A percentile compares a stretch with the other conserved stretches of the same genome.
Evolutionary conservation across 1,140 invertebrate species (phyloP).

Genomic region (Trichonephila inaurata): DNA sequence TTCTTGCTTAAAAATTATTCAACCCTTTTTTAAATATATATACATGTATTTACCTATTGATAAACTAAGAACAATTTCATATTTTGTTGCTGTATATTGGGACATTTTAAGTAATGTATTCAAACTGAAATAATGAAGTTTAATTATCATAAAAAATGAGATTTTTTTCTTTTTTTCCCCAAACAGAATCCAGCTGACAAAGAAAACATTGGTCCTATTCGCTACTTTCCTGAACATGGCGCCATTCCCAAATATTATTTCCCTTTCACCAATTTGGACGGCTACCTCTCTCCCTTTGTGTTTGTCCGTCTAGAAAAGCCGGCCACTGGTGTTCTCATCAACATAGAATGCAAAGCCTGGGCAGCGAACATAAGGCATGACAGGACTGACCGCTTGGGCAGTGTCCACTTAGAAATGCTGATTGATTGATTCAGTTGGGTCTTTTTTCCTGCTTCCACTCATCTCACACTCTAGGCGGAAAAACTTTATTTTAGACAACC

Average conservation of each 20-base stretch:
- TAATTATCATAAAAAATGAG: too few species aligned
- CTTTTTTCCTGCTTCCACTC: slow-evolving; percentile 37
- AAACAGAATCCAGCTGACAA: slow-evolving; percentile 89
- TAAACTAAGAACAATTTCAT: too few species aligned
- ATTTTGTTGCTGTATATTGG: too few species aligned
- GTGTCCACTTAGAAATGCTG: slow-evolving; percentile 97
- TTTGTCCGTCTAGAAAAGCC: slow-evolving; percentile 91
- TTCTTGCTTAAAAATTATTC: too few species aligned
- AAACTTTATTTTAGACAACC: slow-evolving; percentile 51
- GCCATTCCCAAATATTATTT: slow-evolving; percentile 91
- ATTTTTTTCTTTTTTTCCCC: background rate
- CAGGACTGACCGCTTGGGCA: slow-evolving; percentile 92
- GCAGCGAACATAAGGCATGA: slow-evolving; percentile 95
- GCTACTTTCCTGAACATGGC: slow-evolving; percentile 82
- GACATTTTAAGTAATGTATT: too few species aligned
- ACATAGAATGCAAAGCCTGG: slow-evolving; percentile 98
- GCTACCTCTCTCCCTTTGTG: slow-evolving; percentile 93
- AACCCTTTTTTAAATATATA: too few species aligned
- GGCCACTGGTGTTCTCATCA: slow-evolving; percentile 92
- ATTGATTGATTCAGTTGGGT: slow-evolving; percentile 87
- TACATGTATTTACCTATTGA: too few species aligned
- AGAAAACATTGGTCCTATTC: slow-evolving; percentile 91
- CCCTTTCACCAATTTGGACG: slow-evolving; percentile 88
- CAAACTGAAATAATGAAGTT: too few species aligned
- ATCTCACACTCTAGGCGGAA: slow-evolving; percentile 61